These are phyloP conservation scores for Prosapia bicincta DNA, from an alignment of 2,888 invertebrate genomes.

Conservation along the genomic window DNA sequence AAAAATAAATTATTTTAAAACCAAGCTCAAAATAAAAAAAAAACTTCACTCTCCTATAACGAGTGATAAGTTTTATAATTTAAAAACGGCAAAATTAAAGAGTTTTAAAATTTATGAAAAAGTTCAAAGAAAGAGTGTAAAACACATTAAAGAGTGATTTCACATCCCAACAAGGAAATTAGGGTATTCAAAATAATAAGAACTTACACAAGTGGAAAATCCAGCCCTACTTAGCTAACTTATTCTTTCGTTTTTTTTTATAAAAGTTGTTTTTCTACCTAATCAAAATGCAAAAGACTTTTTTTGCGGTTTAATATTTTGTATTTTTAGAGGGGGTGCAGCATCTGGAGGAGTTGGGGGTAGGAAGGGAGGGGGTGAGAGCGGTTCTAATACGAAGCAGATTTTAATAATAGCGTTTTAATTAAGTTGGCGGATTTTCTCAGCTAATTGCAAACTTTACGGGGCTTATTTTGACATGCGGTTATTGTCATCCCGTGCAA, in stretches of 20 bases:
- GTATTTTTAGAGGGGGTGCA: conserved; percentile 16
- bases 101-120: too few relatives aligned
- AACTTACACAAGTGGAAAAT: conserved; percentile 4
- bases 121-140: conserved; percentile 14
- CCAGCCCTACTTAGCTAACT: conserved; percentile 7
- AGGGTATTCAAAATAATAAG: conserved; percentile 25
- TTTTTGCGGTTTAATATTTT: conserved; percentile 39
- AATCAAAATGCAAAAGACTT: conserved; percentile 40
- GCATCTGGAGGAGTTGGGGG: conserved; percentile 6
- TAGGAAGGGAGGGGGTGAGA: conserved; percentile 16
- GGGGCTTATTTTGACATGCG: neutral
- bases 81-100: too few relatives aligned
- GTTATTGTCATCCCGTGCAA: neutral
- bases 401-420: conserved; percentile 40
- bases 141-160: conserved; percentile 27
- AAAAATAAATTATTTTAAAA: too few relatives aligned
- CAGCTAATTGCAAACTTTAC: conserved; percentile 21
- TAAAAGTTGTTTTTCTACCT: conserved; percentile 39
- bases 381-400: conserved; percentile 26
- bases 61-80: too few relatives aligned
- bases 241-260: conserved; percentile 20
- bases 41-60: too few relatives aligned
- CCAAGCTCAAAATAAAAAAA: too few relatives aligned
- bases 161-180: conserved; percentile 17
- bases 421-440: conserved; percentile 32